Evolutionary conservation across 1,140 invertebrate species (phyloP).

Genomic region (Pachypsylla venusta): DNA sequence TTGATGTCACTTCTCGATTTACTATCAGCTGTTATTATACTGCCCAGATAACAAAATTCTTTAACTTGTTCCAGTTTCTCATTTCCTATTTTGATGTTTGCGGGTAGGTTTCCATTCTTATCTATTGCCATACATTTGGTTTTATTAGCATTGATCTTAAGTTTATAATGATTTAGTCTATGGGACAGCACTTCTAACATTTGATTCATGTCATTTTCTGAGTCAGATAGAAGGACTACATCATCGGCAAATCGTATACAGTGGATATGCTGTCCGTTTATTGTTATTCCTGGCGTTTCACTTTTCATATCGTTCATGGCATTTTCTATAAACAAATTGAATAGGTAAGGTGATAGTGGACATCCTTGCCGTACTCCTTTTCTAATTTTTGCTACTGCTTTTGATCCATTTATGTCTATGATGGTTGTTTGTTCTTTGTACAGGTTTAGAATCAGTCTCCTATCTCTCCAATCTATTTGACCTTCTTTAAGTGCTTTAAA

Average conservation of each 20-base stretch:
- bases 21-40: too few relatives aligned
- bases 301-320: slow-evolving; percentile 13
- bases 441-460: slow-evolving; percentile 11
- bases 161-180: slow-evolving; percentile 10
- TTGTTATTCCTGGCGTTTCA: slow-evolving; percentile 7
- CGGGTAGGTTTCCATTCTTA: slow-evolving; percentile 4
- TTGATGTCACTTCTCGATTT: too few relatives aligned
- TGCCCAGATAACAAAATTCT: too few relatives aligned
- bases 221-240: slow-evolving; percentile 11
- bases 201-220: slow-evolving; percentile 10
- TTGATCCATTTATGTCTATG: slow-evolving; percentile 14
- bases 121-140: slow-evolving; percentile 8
- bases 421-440: slow-evolving; percentile 12
- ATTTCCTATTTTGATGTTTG: neutral
- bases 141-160: slow-evolving; percentile 14
- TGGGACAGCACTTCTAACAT: slow-evolving; percentile 10
- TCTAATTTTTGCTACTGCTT: neutral
- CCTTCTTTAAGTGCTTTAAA: slow-evolving; percentile 13
- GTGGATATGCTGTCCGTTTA: slow-evolving; percentile 12
- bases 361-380: slow-evolving; percentile 19
- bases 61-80: neutral
- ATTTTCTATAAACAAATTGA: slow-evolving; percentile 17
- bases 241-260: slow-evolving; percentile 14
- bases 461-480: slow-evolving; percentile 14
- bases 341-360: slow-evolving; percentile 15